Conservation (phyloP, 1,140 invertebrate species). For the fruit fly (Drosophila melanogaster) region DNA sequence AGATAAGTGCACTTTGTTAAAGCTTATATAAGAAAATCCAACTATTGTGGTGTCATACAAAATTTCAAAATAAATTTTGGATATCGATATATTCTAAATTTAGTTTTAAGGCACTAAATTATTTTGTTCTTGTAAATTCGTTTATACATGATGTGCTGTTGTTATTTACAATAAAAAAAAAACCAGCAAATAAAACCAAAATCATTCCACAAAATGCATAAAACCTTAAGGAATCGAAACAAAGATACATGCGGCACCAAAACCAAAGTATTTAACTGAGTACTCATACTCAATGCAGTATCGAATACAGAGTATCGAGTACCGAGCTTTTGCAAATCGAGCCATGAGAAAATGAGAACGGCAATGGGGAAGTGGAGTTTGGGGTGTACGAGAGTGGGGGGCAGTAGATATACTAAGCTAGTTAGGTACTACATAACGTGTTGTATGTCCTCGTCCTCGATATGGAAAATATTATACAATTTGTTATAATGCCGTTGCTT, state of each 20-base stretch:
- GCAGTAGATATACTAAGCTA: slow-evolving; percentile 38
- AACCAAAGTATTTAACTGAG: slow-evolving; percentile 17
- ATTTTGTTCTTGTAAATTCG: neutral
- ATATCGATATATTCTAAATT: neutral
- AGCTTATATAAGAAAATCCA: neutral
- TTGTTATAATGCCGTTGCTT: slow-evolving; percentile 15
- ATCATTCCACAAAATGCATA: slow-evolving; percentile 45
- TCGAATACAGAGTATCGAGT: slow-evolving; percentile 2
- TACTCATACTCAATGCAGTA: slow-evolving; percentile 5
- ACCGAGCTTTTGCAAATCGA: slow-evolving; percentile 9
- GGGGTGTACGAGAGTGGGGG: slow-evolving; percentile 11
- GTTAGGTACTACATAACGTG: slow-evolving; percentile 37
- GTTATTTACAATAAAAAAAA: slow-evolving; percentile 36
- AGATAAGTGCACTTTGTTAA: neutral
- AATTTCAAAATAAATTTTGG: neutral
- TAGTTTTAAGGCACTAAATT: neutral
- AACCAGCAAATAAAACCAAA: slow-evolving; percentile 21
- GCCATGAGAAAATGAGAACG: slow-evolving; percentile 34
- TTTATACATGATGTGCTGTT: slow-evolving; percentile 13
- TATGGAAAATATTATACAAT: slow-evolving; percentile 30
- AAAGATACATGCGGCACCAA: slow-evolving; percentile 40
- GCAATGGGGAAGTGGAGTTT: slow-evolving; percentile 13
- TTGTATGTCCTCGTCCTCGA: slow-evolving; percentile 23
- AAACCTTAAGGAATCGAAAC: slow-evolving; percentile 14
- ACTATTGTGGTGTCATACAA: neutral